Evolutionary conservation across 2,113 vertebrate genomes (phyloP), one percentile per base, ranked within the genome.

Genomic region (Phylloscopus trochilus): DNA sequence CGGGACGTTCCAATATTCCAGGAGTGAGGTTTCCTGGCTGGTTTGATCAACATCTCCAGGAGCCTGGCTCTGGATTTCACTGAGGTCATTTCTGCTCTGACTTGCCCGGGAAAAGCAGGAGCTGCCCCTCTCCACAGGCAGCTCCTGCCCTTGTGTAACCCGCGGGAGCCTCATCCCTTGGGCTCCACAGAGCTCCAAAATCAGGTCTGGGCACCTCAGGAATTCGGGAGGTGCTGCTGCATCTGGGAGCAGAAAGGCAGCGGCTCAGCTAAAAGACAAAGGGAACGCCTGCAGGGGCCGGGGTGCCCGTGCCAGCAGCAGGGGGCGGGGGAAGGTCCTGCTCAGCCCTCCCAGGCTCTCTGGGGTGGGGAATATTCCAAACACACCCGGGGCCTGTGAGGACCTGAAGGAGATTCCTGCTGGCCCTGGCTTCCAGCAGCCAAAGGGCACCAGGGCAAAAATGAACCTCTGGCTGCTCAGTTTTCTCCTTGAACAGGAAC

Each of bases 161-260:
- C 2, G 30, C 14, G 41, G 52, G 39, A 51, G 33, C 28, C 13
- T n/a, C 20, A 0, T 52, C 43, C 59, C n/a, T 17, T 30, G 22
- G 62, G 70, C 84, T 94, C 69, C 67, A 7, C 39, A 9, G 33
- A 66, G 85, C 90, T 86, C 75, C 11, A 15, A 41, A 74, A 63
- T 94, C 94, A 97, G 70, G 90, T 73, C 82, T 15, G 75, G 94
- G 87, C 95, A 94, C 59, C 85, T 67, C 94, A 87, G 82, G 70
- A 82, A 89, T 91, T 75, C 0, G 0, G 47, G 55, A 94, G 79
- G 30, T 62, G 59, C 59, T 62, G 59, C 60, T 43, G 86, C 89
- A 15, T 14, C 33, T 12, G 51, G 28, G 59, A 37, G 64, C 47
- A 53, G 3, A 56, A 46, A 76, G 89, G 27, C 60, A 70, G 0